phyloP scores from a whole-genome alignment of 2,797 vertebrate genomes.

The Lithobates pipiens region DNA sequence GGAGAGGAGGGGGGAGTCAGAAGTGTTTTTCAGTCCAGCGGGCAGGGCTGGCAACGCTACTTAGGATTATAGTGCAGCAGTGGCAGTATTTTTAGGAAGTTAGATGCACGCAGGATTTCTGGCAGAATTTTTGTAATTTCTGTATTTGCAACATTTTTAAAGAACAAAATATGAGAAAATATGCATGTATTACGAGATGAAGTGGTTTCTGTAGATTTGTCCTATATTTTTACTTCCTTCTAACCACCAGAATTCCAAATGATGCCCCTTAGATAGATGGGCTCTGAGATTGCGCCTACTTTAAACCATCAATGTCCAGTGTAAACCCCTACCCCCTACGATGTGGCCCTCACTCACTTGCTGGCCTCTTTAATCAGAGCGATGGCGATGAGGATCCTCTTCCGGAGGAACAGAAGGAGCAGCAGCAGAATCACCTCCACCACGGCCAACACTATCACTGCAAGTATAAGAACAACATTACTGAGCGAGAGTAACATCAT shows the following conservation, averaged over 20 bases:
- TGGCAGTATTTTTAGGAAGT: background rate
- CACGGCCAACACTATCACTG: slow-evolving; percentile 86
- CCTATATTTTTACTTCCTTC: background rate
- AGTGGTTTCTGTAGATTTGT: background rate
- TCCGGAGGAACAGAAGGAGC: slow-evolving; percentile 84
- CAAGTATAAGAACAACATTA: background rate
- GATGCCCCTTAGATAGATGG: background rate
- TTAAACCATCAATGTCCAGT: too few species aligned
- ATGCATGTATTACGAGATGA: background rate
- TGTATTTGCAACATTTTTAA: background rate
- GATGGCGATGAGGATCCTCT: slow-evolving; percentile 86
- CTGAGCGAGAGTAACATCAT: background rate
- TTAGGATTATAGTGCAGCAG: background rate
- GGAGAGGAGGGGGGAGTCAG: too few species aligned
- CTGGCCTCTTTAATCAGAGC: slow-evolving; percentile 89
- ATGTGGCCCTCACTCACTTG: slow-evolving; percentile 73
- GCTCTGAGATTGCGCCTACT: background rate
- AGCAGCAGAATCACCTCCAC: slow-evolving; percentile 82
- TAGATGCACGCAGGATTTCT: background rate
- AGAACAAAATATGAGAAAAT: too few species aligned
- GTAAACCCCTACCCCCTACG: too few species aligned
- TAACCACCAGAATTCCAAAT: background rate
- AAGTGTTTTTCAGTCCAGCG: too few species aligned
- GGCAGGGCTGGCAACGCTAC: too few species aligned
- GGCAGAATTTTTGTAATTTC: background rate